A percentile compares a stretch with the other conserved stretches of the same genome.
These are phyloP conservation scores for Gastrophysa polygoni DNA, from an alignment of 2,888 invertebrate species.

Conservation along the genomic window DNA sequence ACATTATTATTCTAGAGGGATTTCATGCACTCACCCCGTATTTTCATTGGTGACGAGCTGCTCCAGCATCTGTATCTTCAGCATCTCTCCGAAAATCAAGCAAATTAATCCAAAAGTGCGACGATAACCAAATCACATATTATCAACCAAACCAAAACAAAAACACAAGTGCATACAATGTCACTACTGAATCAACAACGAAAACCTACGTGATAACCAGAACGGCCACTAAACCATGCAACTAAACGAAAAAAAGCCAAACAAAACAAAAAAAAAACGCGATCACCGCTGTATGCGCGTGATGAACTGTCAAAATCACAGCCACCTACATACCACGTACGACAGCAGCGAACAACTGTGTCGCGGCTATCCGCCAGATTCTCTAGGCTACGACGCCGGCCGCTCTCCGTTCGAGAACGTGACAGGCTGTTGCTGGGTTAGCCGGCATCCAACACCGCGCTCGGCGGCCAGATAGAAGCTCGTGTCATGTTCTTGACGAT, in stretches of 20 bases:
- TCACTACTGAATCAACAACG: constrained; percentile 1
- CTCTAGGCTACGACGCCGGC: constrained; percentile 27
- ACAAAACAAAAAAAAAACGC: constrained; percentile 18
- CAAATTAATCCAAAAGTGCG: constrained; percentile 38
- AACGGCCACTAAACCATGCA: not conserved
- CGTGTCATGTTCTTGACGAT: constrained; percentile 24
- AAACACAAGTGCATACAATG: constrained; percentile 17
- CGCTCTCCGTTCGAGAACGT: constrained; percentile 16
- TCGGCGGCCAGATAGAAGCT: too few species aligned
- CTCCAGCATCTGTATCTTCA: constrained; percentile 79
- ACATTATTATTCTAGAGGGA: too few species aligned
- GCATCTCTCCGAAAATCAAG: constrained; percentile 60
- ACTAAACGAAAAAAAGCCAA: constrained; percentile 6
- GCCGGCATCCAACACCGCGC: too few species aligned
- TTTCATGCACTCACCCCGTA: constrained; percentile 51
- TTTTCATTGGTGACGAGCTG: constrained; percentile 72
- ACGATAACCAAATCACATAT: constrained; percentile 21
- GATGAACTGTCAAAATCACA: constrained; percentile 33
- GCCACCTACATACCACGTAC: constrained; percentile 47
- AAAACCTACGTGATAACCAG: too few species aligned
- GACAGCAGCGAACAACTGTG: constrained; percentile 46
- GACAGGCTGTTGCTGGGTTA: constrained; percentile 18
- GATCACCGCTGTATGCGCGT: constrained; percentile 20
- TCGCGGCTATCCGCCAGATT: constrained; percentile 26
- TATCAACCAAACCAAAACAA: constrained; percentile 1